Evolutionary conservation across 2,113 vertebrate genomes (phyloP).

Genomic region (Gracilinanus agilis): DNA sequence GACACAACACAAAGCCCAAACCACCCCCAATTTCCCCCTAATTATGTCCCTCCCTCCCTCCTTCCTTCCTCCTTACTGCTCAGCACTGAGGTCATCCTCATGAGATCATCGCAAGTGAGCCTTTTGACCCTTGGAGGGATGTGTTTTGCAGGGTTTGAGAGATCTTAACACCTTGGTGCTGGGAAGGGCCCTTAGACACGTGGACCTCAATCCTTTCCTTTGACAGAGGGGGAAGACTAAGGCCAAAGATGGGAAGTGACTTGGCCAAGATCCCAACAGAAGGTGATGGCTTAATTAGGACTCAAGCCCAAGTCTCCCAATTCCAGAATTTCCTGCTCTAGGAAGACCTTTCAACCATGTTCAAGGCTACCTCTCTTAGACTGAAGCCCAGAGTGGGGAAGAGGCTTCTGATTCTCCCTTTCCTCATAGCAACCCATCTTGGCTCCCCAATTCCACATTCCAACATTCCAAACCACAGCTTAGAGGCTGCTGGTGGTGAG

Average conservation of each 20-base stretch:
- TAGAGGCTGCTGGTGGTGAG: not conserved
- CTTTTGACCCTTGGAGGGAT: not conserved
- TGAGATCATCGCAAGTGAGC: not conserved
- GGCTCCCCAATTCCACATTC: not conserved
- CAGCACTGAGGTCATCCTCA: not conserved
- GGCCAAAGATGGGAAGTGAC: not conserved
- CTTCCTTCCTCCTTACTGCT: not conserved
- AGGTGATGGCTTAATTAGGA: not conserved
- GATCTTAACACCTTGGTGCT: not conserved
- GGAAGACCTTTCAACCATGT: not conserved
- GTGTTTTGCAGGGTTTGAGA: not conserved
- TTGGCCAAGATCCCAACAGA: not conserved
- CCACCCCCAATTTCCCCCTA: not conserved
- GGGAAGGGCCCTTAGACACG: not conserved
- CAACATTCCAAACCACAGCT: not conserved
- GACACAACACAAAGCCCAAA: conserved; percentile 20
- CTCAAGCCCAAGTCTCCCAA: not conserved
- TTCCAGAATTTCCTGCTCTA: not conserved
- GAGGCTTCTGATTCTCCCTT: not conserved
- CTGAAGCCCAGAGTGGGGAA: not conserved
- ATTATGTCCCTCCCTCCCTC: not conserved
- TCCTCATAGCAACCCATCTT: not conserved
- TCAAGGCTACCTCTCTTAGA: not conserved
- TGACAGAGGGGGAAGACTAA: not conserved
- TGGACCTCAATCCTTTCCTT: not conserved